Percentiles rank a stretch among this genome's conserved stretches.
These are phyloP conservation scores for zebrafish (Danio rerio) DNA, from an alignment of 2,113 vertebrate genomes.

Conservation along the genomic window GRCz12tu NC_133181.1:30802001-30802500, in stretches of 20 bases:
- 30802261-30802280: constrained; percentile 3
- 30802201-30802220: constrained; percentile 3
- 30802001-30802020: constrained; percentile 27
- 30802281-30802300: constrained; percentile 27
- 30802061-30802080: constrained; percentile 21
- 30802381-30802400: not conserved
- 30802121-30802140: constrained; percentile 41
- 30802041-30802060: constrained; percentile 27
- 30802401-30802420: no score
- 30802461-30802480: no score
- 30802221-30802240: not conserved
- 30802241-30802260: constrained; percentile 9
- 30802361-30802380: not conserved
- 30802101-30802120: constrained; percentile 1
- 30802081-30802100: not conserved
- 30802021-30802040: constrained; percentile 36
- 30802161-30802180: constrained; percentile 12
- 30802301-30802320: not conserved
- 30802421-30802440: no score
- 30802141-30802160: constrained; percentile 27
- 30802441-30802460: no score
- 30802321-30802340: not conserved
- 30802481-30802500: no score
- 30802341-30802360: not conserved
- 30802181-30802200: not conserved